These are phyloP conservation scores for Geopemphigus sp. DNA, from an alignment of 1,140 invertebrate species.

Conservation along the genomic window DNA sequence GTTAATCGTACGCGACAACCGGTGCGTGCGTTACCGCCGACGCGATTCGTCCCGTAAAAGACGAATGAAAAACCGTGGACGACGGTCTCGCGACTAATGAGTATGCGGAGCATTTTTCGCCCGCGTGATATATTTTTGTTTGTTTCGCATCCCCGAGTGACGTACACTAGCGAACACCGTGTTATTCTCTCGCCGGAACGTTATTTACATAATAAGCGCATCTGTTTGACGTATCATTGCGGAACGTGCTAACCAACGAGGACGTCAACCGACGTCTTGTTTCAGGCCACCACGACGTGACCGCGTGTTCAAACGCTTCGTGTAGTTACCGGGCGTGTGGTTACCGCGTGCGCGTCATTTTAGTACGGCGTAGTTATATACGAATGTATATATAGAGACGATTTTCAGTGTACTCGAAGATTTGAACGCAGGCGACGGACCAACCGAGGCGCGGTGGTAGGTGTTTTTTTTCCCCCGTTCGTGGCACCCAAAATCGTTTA, in stretches of 20 bases:
- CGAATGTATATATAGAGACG: background rate
- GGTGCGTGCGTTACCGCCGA: too few relatives aligned
- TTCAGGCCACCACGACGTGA: background rate
- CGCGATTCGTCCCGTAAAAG: too few relatives aligned
- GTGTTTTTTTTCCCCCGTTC: background rate
- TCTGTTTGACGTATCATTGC: background rate
- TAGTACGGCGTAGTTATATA: background rate
- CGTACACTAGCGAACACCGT: too few relatives aligned
- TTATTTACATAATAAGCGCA: background rate
- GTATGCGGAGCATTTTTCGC: too few relatives aligned
- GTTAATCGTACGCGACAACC: too few relatives aligned
- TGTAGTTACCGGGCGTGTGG: background rate
- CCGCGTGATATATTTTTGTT: too few relatives aligned
- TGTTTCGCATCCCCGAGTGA: too few relatives aligned
- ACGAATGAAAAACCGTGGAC: too few relatives aligned
- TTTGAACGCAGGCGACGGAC: background rate
- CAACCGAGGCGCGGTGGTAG: too few relatives aligned
- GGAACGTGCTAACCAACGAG: background rate
- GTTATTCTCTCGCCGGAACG: background rate
- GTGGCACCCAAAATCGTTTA: background rate
- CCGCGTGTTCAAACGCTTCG: background rate
- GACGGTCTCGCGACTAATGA: too few relatives aligned
- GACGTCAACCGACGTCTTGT: slow-evolving; percentile 22
- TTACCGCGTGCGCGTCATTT: too few relatives aligned
- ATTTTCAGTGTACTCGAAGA: background rate